A percentile compares a stretch with the other conserved stretches of the same genome.
Evolutionary conservation across 2,797 vertebrate genomes (phyloP).

Genomic region (Halcyon leucocephala): DNA sequence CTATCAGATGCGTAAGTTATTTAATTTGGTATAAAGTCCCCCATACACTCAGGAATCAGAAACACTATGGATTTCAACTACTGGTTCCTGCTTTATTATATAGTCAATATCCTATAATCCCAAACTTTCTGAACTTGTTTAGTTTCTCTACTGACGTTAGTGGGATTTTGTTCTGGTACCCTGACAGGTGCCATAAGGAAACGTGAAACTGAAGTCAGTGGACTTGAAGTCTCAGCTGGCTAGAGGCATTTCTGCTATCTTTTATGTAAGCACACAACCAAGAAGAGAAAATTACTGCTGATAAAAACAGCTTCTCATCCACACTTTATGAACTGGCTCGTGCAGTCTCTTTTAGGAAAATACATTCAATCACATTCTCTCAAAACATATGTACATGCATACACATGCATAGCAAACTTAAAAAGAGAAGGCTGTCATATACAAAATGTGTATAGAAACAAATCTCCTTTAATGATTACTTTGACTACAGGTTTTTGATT

Average conservation of each 20-base stretch:
- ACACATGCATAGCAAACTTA: background rate
- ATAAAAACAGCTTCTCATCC: background rate
- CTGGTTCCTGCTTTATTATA: background rate
- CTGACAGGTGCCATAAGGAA: background rate
- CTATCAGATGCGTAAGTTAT: background rate
- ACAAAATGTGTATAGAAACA: background rate
- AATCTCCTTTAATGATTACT: background rate
- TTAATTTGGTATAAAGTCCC: background rate
- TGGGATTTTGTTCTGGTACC: background rate
- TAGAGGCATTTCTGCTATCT: background rate
- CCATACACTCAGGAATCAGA: background rate
- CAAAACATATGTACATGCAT: background rate
- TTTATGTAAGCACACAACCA: background rate
- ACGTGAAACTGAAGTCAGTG: background rate
- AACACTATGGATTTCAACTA: background rate
- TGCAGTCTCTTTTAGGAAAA: background rate
- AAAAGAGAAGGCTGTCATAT: background rate
- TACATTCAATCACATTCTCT: background rate
- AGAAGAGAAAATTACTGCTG: background rate
- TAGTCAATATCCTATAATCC: background rate
- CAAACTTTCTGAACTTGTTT: background rate
- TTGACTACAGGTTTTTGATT: background rate
- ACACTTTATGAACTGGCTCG: background rate
- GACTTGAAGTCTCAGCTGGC: background rate
- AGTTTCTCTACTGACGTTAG: background rate